Conservation (phyloP, 2,888 invertebrate genomes). For the Mimas tiliae region DNA sequence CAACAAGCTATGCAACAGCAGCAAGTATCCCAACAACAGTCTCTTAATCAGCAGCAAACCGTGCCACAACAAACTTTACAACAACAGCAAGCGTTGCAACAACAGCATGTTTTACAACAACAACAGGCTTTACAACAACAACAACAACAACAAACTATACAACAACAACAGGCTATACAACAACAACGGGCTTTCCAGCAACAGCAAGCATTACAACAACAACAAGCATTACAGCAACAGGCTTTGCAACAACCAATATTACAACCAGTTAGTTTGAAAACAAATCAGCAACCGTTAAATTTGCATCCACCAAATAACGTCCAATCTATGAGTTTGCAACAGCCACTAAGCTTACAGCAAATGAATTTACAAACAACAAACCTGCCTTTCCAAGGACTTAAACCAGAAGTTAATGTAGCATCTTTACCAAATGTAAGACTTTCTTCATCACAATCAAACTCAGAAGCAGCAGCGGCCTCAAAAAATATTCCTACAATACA, state of each 20-base stretch:
- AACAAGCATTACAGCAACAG: constrained; percentile 27
- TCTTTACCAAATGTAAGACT: constrained; percentile 25
- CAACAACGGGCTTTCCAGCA: constrained; percentile 17
- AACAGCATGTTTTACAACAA: constrained; percentile 10
- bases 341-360: constrained; percentile 39
- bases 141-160: constrained; percentile 13
- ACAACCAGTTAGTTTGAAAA: constrained; percentile 7
- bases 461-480: constrained; percentile 1
- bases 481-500: constrained; percentile 29
- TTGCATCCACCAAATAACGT: constrained; percentile 34
- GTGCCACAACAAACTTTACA: constrained; percentile 3
- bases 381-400: constrained; percentile 19
- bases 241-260: constrained; percentile 13
- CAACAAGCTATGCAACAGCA: constrained; percentile 25
- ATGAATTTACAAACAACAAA: constrained; percentile 30
- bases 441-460: constrained; percentile 30
- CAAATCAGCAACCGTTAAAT: constrained; percentile 29
- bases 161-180: constrained; percentile 19
- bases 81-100: constrained; percentile 23
- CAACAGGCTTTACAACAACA: constrained; percentile 20
- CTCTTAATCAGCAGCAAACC: neutral
- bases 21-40: constrained; percentile 4
- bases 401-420: constrained; percentile 26
- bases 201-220: constrained; percentile 13
- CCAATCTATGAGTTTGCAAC: constrained; percentile 43